These are phyloP conservation scores for Macaca nemestrina DNA, from an alignment of 2,113 vertebrate species.

Conservation along the genomic window DNA sequence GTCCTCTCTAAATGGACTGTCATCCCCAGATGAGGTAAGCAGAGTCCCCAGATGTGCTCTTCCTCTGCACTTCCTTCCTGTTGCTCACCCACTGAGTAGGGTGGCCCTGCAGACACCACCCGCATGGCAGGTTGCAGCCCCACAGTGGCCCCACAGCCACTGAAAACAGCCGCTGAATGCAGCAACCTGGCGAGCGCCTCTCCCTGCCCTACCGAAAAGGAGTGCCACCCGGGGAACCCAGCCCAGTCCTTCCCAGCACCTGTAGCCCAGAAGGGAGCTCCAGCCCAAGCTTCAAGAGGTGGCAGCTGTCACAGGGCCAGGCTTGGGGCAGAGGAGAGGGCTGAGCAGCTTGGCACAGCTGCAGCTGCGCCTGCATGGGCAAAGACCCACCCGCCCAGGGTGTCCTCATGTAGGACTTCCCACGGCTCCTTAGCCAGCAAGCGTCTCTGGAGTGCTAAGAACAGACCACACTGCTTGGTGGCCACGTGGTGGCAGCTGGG, in stretches of 20 bases:
- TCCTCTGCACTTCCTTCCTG: neutral
- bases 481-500: neutral
- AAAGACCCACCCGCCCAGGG: neutral
- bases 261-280: neutral
- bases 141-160: neutral
- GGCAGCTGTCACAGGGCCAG: neutral
- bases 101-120: too few species aligned
- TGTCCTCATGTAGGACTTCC: neutral
- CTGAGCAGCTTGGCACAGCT: neutral
- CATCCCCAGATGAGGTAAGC: neutral
- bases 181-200: neutral
- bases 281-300: too few species aligned
- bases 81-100: neutral
- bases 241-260: too few species aligned
- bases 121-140: neutral
- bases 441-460: too few species aligned
- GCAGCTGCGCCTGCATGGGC: neutral
- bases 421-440: neutral
- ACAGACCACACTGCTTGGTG: neutral
- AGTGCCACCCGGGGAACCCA: neutral
- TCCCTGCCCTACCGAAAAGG: neutral
- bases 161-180: neutral
- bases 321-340: neutral
- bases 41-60: neutral
- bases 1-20: neutral